Percentiles rank a stretch among this genome's conserved stretches.
These are phyloP conservation scores for Drosophila arizonae DNA, from an alignment of 1,140 invertebrate genomes.

Conservation along the genomic window DNA sequence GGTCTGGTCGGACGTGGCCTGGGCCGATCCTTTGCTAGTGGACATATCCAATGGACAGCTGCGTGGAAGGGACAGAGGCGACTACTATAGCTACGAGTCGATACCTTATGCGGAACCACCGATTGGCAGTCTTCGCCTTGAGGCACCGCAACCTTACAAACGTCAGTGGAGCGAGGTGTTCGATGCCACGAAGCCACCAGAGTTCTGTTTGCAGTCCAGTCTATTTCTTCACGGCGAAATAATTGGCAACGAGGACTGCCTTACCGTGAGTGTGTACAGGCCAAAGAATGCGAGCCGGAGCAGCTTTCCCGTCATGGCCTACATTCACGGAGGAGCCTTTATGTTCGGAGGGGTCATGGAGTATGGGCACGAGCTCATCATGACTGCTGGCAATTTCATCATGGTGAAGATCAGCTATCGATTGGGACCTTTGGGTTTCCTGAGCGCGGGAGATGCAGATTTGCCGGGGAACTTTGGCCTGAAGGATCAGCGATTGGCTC, in stretches of 20 bases:
- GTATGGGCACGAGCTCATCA: conserved; percentile 84
- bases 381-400: conserved; percentile 85
- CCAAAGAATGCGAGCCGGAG: conserved; percentile 30
- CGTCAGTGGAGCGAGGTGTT: conserved; percentile 27
- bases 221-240: conserved; percentile 23
- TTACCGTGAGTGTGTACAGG: conserved; percentile 81
- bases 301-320: conserved; percentile 83
- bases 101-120: conserved; percentile 37
- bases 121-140: conserved; percentile 20
- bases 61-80: conserved; percentile 14
- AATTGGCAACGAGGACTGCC: conserved; percentile 75
- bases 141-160: conserved; percentile 28
- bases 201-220: conserved; percentile 47
- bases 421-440: conserved; percentile 86
- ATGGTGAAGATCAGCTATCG: conserved; percentile 87
- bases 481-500: conserved; percentile 86
- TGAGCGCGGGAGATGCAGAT: conserved; percentile 84
- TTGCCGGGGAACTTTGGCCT: conserved; percentile 86
- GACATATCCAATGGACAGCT: conserved; percentile 22
- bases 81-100: conserved; percentile 29
- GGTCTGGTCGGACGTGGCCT: background rate
- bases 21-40: conserved; percentile 26
- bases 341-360: conserved; percentile 77
- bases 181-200: conserved; percentile 12
- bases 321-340: conserved; percentile 84